Percentiles rank a stretch among this genome's conserved stretches.
phyloP scores from a whole-genome alignment of 2,113 vertebrate species.

The Laticauda laticaudata region DNA sequence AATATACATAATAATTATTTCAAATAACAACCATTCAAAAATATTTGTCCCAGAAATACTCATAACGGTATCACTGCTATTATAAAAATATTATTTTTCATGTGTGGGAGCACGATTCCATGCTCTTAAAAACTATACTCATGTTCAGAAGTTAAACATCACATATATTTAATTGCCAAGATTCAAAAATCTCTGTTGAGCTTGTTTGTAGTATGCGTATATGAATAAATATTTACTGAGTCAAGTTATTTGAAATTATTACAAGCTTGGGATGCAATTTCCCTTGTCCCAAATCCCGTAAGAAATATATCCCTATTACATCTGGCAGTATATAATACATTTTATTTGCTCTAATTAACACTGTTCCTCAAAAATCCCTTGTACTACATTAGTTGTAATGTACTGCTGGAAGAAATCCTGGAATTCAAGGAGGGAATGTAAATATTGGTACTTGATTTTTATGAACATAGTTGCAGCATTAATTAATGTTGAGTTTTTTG shows the following conservation, averaged over 20 bases:
- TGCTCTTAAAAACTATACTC: constrained; percentile 22
- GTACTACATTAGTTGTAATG: neutral
- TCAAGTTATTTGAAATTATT: constrained; percentile 33
- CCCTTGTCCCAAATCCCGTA: neutral
- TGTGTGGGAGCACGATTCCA: neutral
- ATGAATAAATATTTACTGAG: constrained; percentile 36
- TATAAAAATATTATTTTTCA: neutral
- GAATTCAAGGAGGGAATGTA: neutral
- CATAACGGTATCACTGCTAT: neutral
- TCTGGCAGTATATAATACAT: neutral
- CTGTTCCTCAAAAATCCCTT: constrained; percentile 1
- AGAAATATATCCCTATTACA: constrained; percentile 11
- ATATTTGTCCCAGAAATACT: neutral
- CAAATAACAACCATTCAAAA: neutral
- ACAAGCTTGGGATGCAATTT: constrained; percentile 12
- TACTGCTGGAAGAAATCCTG: constrained; percentile 5
- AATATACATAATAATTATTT: neutral
- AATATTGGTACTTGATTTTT: neutral
- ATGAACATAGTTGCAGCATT: neutral
- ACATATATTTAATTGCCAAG: constrained; percentile 25
- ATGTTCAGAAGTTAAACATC: neutral
- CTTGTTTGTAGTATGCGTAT: constrained; percentile 23
- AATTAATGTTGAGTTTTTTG: neutral
- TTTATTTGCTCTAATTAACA: neutral
- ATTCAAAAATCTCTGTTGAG: neutral